Conservation (phyloP, 2,113 vertebrate genomes). For the Chaetura pelagica region DNA sequence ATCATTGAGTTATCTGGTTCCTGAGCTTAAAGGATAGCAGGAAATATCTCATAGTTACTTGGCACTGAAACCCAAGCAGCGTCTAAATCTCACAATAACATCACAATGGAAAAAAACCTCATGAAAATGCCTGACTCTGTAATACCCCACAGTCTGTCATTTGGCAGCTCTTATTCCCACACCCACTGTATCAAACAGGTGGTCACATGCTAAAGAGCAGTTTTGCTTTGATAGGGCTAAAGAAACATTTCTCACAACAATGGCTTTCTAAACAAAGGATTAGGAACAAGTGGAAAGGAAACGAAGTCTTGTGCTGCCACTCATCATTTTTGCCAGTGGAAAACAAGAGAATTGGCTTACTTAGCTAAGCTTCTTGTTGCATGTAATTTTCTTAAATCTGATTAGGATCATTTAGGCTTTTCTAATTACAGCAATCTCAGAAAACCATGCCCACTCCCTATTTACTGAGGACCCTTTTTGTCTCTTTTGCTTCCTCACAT, state of each 20-base stretch:
- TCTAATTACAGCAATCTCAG: not conserved
- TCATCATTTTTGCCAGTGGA: conserved; percentile 50
- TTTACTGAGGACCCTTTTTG: not conserved
- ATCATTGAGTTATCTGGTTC: not conserved
- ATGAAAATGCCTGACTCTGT: not conserved
- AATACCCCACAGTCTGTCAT: not conserved
- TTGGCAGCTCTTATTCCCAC: not conserved
- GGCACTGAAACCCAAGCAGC: not conserved
- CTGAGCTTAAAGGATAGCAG: not conserved
- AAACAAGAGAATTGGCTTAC: conserved; percentile 40
- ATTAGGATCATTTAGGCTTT: conserved; percentile 61
- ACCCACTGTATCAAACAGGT: not conserved
- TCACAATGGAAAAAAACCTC: not conserved
- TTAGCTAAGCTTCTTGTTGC: conserved; percentile 36
- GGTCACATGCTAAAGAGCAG: not conserved
- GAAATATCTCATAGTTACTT: not conserved
- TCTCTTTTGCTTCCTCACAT: not conserved
- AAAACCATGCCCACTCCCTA: not conserved
- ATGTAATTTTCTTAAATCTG: conserved; percentile 62
- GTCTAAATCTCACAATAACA: not conserved
- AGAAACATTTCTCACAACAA: conserved; percentile 58
- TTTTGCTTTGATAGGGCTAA: conserved; percentile 39
- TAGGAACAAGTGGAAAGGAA: conserved; percentile 53
- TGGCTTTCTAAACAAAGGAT: conserved; percentile 67
- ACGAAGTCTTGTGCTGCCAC: conserved; percentile 48